A percentile compares a stretch with the other conserved stretches of the same genome.
Evolutionary conservation across 2,888 invertebrate species (phyloP).

Genomic region (Sminthurinus aureus): DNA sequence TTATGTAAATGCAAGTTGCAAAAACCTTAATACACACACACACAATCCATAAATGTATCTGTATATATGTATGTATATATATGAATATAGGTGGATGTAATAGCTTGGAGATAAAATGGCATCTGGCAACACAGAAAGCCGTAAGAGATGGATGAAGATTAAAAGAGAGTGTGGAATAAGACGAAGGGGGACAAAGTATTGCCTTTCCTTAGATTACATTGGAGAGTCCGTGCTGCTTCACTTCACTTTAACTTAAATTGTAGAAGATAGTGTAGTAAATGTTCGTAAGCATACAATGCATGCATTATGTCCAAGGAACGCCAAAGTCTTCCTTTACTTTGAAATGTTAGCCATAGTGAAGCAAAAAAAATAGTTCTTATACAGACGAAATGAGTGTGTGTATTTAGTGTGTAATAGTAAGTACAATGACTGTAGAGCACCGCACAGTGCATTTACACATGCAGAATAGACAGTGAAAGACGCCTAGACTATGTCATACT

Average conservation of each 20-base stretch:
- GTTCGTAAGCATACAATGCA: background rate
- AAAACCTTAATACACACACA: conserved; percentile 10
- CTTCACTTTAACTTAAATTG: background rate
- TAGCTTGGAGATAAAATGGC: conserved; percentile 16
- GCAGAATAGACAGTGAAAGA: too few species aligned
- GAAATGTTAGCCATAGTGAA: background rate
- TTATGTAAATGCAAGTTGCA: conserved; percentile 10
- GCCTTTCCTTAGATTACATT: background rate
- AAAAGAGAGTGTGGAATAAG: background rate
- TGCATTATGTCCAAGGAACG: background rate
- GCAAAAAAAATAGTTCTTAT: background rate
- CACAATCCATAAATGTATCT: background rate
- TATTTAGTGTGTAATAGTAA: background rate
- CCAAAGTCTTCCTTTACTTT: background rate
- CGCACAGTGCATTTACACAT: conserved; percentile 6
- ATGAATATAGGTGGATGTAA: background rate
- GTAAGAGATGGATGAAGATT: background rate
- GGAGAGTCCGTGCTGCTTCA: background rate
- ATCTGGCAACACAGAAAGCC: background rate
- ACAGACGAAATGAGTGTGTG: background rate
- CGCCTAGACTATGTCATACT: too few species aligned
- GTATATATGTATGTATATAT: background rate
- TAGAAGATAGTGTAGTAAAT: background rate
- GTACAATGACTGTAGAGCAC: conserved; percentile 17
- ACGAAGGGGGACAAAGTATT: background rate